These are phyloP conservation scores for Margaritifera margaritifera DNA, from an alignment of 2,888 invertebrate genomes.

Conservation along the genomic window DNA sequence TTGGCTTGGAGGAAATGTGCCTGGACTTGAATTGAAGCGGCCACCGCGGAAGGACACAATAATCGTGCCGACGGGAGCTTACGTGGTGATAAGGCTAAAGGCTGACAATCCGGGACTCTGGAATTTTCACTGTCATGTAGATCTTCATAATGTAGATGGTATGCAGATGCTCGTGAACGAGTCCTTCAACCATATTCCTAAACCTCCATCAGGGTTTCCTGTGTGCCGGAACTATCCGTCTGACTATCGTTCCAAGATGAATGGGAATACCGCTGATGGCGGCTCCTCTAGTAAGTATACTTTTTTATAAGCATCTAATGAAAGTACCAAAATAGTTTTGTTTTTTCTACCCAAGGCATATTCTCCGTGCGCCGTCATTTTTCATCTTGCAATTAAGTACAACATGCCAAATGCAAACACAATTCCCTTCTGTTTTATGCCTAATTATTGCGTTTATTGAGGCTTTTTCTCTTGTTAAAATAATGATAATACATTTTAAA, in stretches of 20 bases:
- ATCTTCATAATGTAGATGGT: conserved; percentile 65
- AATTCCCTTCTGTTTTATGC: no score
- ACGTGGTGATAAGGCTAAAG: conserved; percentile 64
- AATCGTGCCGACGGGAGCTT: conserved; percentile 67
- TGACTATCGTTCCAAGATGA: no score
- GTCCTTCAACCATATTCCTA: conserved; percentile 73
- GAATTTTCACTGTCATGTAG: conserved; percentile 40
- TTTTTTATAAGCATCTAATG: background rate
- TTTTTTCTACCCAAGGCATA: no score
- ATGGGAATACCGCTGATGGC: no score
- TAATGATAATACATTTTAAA: no score
- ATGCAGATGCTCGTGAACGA: conserved; percentile 62
- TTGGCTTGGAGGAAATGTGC: conserved; percentile 19
- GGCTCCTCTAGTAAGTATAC: background rate
- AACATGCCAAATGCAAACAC: no score
- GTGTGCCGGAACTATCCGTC: conserved; percentile 6
- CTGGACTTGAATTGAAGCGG: conserved; percentile 17
- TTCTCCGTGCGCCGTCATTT: no score
- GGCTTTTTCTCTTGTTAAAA: no score
- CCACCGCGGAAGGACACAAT: conserved; percentile 66
- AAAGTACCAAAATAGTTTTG: background rate
- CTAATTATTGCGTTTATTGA: no score
- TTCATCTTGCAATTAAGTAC: no score
- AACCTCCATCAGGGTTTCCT: conserved; percentile 32
- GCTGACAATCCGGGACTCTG: conserved; percentile 61